Evolutionary conservation across 2,113 vertebrate genomes (phyloP), one percentile per base, ranked within the genome.

Genomic region (Oriolus oriolus): DNA sequence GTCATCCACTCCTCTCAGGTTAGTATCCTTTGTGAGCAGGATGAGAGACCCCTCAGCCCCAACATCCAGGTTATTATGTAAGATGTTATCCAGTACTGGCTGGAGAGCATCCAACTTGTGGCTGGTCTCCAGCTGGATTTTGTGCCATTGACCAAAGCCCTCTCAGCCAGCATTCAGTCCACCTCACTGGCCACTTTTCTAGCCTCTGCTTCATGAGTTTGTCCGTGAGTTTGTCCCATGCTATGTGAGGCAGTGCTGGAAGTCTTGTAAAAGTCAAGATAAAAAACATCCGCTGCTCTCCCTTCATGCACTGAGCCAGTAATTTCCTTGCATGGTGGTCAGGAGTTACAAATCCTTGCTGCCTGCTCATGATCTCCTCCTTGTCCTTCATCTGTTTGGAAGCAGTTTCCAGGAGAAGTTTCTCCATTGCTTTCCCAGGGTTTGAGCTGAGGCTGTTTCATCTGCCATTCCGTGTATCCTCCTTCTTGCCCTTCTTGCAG

Each of bases 211-310:
- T 79, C 10, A 30, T 81, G 37, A 84, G 6, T 78, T 88, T 87
- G 28, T 47, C 64, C 27, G 42, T 45, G 33, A 86, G 15, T n/a
- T n/a, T n/a, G n/a, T n/a, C n/a, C n/a, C 47, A 27, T 66, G 16
- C 49, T 17, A 45, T 4, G 3, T 33, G 14, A 77, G 12, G 15
- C 7, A 57, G 22, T 18, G 3, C 17, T 80, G 20, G n/a, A 77
- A 49, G 8, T 19, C 27, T 53, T 77, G 16, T 35, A 31, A 35
- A 84, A n/a, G n/a, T n/a, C n/a, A n/a, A 89, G 22, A n/a, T 13
- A 61, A 73, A 64, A 18, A 86, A 20, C 7, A 45, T 45, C 10
- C 0, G 0, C 16, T 76, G 21, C 7, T 49, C 22, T 78, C 20
- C 4, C 10, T 47, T 60, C 16, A 13, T 10, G 23, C 16, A 26